Evolutionary conservation across 2,888 invertebrate species (phyloP).

Genomic region (Chymomyza amoena): DNA sequence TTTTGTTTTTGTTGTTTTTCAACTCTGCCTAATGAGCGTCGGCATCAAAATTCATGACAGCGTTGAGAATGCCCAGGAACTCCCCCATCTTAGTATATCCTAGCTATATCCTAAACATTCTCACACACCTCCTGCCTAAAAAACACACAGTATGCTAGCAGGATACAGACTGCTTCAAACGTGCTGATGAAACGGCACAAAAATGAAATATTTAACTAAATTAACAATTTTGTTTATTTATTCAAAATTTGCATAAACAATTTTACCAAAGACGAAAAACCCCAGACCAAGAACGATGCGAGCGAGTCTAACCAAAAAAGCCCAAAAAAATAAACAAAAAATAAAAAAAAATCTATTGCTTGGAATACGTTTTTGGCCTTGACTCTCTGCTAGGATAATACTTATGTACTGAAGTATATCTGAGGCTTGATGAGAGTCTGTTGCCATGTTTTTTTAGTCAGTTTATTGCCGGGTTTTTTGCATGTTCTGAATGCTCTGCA

Average conservation of each 20-base stretch:
- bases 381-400: conserved; percentile 24
- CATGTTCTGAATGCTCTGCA: not conserved
- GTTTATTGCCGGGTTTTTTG: conserved; percentile 1
- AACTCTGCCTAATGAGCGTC: conserved; percentile 65
- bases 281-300: conserved; percentile 9
- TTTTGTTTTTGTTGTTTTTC: conserved; percentile 20
- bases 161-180: conserved; percentile 24
- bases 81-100: no score
- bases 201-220: conserved; percentile 75
- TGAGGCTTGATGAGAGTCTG: not conserved
- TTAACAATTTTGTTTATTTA: conserved; percentile 75
- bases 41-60: conserved; percentile 69
- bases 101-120: no score
- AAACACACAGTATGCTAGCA: no score
- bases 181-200: conserved; percentile 72
- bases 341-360: conserved; percentile 64
- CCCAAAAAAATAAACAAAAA: not conserved
- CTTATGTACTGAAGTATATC: not conserved
- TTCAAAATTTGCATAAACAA: conserved; percentile 75
- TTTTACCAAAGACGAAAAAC: conserved; percentile 73
- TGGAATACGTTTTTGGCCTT: conserved; percentile 43
- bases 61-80: not conserved
- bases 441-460: not conserved
- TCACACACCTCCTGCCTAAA: no score
- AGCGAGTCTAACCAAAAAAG: not conserved